These are phyloP conservation scores for Poecilia latipinna DNA, from an alignment of 2,113 vertebrate species.

Conservation along the genomic window DNA sequence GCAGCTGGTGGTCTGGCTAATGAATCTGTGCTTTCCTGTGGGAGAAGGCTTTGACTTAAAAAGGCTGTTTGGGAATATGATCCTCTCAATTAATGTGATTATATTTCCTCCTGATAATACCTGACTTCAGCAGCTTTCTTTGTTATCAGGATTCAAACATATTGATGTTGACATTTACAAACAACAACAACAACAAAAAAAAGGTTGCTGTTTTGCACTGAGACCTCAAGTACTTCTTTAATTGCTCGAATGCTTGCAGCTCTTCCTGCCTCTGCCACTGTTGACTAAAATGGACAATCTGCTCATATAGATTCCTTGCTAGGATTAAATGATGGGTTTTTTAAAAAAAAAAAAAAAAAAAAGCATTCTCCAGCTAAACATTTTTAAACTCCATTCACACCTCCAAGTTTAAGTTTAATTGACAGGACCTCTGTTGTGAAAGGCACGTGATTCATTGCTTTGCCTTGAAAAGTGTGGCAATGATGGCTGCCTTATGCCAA, in stretches of 20 bases:
- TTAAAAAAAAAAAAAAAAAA: neutral
- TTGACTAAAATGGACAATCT: constrained; percentile 3
- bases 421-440: constrained; percentile 24
- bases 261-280: neutral
- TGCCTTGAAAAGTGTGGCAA: constrained; percentile 52
- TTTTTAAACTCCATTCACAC: neutral
- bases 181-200: neutral
- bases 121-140: constrained; percentile 1
- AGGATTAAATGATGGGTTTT: constrained; percentile 10
- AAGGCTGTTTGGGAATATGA: constrained; percentile 23
- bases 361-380: neutral
- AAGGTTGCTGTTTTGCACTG: neutral
- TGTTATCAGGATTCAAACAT: neutral
- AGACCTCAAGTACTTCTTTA: constrained; percentile 6
- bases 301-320: neutral
- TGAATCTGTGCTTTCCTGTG: constrained; percentile 33
- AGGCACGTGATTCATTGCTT: constrained; percentile 43
- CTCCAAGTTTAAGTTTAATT: constrained; percentile 20
- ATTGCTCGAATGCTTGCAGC: neutral
- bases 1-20: constrained; percentile 42
- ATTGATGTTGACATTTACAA: neutral
- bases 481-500: constrained; percentile 65
- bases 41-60: constrained; percentile 23
- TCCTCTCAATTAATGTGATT: neutral
- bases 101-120: constrained; percentile 4